Evolutionary conservation across 2,888 invertebrate genomes (phyloP), one percentile per base, ranked within the genome.

Genomic region (Ochlodes sylvanus): DNA sequence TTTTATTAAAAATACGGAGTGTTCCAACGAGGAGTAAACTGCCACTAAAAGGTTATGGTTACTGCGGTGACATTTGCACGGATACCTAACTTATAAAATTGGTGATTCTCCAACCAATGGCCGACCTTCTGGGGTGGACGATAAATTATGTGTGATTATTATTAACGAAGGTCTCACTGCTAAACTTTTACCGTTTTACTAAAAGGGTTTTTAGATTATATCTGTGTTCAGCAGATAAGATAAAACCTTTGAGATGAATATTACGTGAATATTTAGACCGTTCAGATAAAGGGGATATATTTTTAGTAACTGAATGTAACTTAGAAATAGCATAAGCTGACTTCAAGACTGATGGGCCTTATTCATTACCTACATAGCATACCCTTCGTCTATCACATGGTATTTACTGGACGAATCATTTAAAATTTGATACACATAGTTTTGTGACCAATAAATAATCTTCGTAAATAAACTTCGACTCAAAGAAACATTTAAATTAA

Each of bases 1-100:
- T 88, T 88, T 90, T 87, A 88, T 87, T 88, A 88, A 92, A 90
- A 91, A 88, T 86, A 87, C 88, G 85, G 81, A 89, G 86, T 88
- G 86, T 84, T 83, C 85, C 84, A 84, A 90, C 88, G 87, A 90
- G 89, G 89, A 87, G 89, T 77, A 78, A 91, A 92, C 84, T 83
- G 80, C 83, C 88, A 89, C 87, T 92, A 88, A 92, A 92, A 90
- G 76, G 88, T 92, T 90, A 92, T 87, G 89, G 90, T 89, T 88
- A 90, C 87, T 86, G 90, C 87, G 87, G 90, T 86, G 89, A 90
- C 90, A 89, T 86, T 89, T 84, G 83, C 84, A 86, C 82, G 83
- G 87, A 88, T 87, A 86, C 85, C 87, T 86, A 88, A 89, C 91
- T 90, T 90, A 90, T 86, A 89, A 92, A 91, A 91, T 87, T 87